Conservation (phyloP, 2,888 invertebrate species). For the Tiliacea aurago region DNA sequence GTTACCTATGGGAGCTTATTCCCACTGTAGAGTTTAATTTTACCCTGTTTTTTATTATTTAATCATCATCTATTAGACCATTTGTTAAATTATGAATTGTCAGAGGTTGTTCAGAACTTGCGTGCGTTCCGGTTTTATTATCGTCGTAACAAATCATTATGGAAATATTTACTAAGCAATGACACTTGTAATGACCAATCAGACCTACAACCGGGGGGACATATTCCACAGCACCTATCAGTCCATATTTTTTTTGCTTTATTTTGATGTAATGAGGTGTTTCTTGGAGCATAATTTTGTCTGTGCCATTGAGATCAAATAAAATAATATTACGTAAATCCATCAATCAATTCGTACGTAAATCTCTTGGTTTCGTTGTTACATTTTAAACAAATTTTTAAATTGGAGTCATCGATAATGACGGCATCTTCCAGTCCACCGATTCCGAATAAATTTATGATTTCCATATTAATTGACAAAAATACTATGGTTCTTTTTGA, state of each 20-base stretch:
- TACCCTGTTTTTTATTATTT: not conserved
- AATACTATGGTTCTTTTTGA: not conserved
- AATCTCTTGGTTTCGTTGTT: conserved; percentile 22
- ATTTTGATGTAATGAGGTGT: too few species aligned
- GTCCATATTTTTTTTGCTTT: too few species aligned
- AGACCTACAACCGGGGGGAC: conserved; percentile 17
- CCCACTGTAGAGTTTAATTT: too few species aligned
- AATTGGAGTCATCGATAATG: conserved; percentile 13
- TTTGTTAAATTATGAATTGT: conserved; percentile 17
- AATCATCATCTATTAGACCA: conserved; percentile 24
- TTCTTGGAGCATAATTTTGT: too few species aligned
- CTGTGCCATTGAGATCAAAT: too few species aligned
- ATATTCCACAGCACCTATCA: conserved; percentile 23
- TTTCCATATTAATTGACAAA: conserved; percentile 11
- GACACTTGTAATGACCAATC: conserved; percentile 26
- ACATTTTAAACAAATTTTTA: conserved; percentile 24
- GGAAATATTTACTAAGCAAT: conserved; percentile 20
- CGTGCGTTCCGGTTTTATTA: conserved; percentile 27
- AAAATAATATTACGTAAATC: conserved; percentile 10
- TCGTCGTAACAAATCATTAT: conserved; percentile 26
- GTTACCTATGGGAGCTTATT: too few species aligned
- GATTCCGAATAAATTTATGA: conserved; percentile 10
- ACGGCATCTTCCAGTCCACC: conserved; percentile 9
- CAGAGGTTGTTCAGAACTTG: conserved; percentile 25
- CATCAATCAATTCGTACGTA: conserved; percentile 17